Evolutionary conservation across 2,888 invertebrate species (phyloP).

Genomic region (Eupelmus urozonus): DNA sequence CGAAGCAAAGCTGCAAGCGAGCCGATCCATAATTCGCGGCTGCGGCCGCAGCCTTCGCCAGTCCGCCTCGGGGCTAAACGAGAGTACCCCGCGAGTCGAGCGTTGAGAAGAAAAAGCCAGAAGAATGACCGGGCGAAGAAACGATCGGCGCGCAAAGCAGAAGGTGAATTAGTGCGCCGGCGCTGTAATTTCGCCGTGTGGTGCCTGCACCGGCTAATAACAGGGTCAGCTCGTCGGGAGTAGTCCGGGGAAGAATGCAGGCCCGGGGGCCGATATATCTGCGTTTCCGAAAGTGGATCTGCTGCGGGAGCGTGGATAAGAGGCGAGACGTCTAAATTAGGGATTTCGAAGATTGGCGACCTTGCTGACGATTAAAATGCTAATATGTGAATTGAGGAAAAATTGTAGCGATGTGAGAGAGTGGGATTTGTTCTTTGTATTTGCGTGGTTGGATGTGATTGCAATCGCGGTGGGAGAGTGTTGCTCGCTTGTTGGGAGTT

Average conservation of each 20-base stretch:
- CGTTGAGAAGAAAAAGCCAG: background rate
- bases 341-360: background rate
- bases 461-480: too few species aligned
- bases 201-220: constrained; percentile 75
- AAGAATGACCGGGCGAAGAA: background rate
- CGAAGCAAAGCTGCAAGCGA: constrained; percentile 1
- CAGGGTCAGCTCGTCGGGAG: constrained; percentile 63
- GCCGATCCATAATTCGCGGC: constrained; percentile 41
- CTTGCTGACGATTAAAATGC: constrained; percentile 19
- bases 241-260: constrained; percentile 31
- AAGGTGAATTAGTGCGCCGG: constrained; percentile 71
- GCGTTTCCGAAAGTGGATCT: background rate
- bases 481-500: too few species aligned
- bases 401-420: too few species aligned
- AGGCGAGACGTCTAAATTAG: constrained; percentile 32
- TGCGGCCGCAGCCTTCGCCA: constrained; percentile 27
- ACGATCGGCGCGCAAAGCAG: constrained; percentile 52
- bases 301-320: background rate
- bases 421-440: too few species aligned
- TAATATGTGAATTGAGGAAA: background rate
- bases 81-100: background rate
- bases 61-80: constrained; percentile 30
- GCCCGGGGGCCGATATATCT: background rate
- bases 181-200: constrained; percentile 72
- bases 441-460: too few species aligned